phyloP scores from a whole-genome alignment of 2,113 vertebrate species.

The Heterochromis multidens region DNA sequence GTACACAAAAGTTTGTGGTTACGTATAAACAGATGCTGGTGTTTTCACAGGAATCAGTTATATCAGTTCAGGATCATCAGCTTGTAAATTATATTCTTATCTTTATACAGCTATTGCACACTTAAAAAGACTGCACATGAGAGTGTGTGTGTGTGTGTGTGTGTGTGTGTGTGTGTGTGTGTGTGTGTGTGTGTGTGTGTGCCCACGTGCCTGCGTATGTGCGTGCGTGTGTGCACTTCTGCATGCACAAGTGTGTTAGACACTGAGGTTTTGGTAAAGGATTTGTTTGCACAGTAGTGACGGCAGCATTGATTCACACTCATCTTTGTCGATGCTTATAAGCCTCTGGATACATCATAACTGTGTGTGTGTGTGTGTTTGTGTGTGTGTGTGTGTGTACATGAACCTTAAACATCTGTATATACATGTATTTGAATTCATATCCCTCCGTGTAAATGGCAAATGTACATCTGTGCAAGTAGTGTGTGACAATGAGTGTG shows the following conservation, averaged over 20 bases:
- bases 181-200: background rate
- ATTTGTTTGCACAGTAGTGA: slow-evolving; percentile 73
- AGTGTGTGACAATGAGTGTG: background rate
- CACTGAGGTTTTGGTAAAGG: slow-evolving; percentile 64
- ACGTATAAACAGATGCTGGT: slow-evolving; percentile 25
- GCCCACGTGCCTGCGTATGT: slow-evolving; percentile 72
- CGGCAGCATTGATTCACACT: slow-evolving; percentile 76
- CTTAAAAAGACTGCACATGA: background rate
- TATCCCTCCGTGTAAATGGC: background rate
- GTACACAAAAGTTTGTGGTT: slow-evolving; percentile 14
- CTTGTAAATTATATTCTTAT: background rate
- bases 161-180: background rate
- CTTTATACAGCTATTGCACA: background rate
- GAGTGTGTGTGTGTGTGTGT: background rate
- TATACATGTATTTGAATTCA: background rate
- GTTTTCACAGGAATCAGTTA: background rate
- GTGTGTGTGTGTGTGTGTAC: background rate
- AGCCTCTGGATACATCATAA: slow-evolving; percentile 73
- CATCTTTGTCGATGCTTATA: slow-evolving; percentile 76
- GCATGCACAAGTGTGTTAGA: slow-evolving; percentile 23
- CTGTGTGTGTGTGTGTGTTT: slow-evolving; percentile 26
- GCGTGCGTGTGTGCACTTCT: background rate
- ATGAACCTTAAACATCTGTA: slow-evolving; percentile 9
- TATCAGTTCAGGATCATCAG: background rate
- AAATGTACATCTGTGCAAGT: background rate